phyloP scores from a whole-genome alignment of 2,113 vertebrate genomes.

The Poecilia latipinna region DNA sequence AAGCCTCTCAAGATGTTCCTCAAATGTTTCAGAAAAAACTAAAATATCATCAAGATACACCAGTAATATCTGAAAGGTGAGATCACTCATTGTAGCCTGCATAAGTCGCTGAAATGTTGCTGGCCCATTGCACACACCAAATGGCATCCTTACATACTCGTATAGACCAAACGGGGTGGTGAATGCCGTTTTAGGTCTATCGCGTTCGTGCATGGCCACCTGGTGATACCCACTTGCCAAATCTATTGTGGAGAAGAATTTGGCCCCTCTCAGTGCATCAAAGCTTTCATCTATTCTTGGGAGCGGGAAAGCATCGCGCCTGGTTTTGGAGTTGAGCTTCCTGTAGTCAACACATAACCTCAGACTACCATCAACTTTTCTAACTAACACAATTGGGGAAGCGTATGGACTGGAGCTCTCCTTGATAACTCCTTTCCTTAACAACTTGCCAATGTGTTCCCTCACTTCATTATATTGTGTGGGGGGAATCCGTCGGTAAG shows the following conservation, averaged over 20 bases:
- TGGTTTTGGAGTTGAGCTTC: background rate
- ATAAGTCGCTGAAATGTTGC: background rate
- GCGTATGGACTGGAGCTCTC: background rate
- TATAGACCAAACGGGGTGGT: conserved; percentile 1
- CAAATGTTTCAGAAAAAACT: background rate
- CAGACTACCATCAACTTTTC: background rate
- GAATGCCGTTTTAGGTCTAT: background rate
- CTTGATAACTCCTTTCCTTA: background rate
- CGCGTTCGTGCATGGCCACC: background rate
- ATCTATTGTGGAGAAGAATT: background rate
- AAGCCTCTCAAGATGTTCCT: background rate
- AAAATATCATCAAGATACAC: conserved; percentile 8
- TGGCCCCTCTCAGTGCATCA: background rate
- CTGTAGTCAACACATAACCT: conserved; percentile 4
- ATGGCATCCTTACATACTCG: background rate
- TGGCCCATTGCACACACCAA: background rate
- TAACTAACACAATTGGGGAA: background rate
- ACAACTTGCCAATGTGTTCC: background rate
- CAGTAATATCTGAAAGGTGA: background rate
- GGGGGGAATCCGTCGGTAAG: background rate
- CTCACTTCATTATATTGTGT: background rate
- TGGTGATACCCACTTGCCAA: conserved; percentile 5
- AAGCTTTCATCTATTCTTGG: conserved; percentile 1
- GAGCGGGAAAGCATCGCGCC: background rate
- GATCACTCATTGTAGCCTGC: conserved; percentile 2